Percentiles rank a stretch among this genome's conserved stretches.
Conservation (phyloP, 2,113 vertebrate genomes). For the Otis tarda region DNA sequence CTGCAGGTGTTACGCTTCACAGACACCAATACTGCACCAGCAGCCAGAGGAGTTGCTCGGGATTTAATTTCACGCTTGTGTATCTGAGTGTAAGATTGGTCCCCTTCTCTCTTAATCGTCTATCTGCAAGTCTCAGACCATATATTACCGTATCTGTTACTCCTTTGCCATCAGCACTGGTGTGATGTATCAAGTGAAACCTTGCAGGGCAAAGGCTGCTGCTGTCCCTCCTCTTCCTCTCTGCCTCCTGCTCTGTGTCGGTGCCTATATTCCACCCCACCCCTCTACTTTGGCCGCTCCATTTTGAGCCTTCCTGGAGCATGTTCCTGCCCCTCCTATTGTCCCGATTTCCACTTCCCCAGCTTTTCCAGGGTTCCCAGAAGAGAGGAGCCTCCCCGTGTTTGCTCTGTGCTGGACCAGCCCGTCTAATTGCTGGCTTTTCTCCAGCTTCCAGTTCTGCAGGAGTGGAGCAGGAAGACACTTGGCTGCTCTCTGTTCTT, state of each 20-base stretch:
- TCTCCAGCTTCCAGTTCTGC: neutral
- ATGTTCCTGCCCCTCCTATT: neutral
- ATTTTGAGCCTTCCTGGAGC: neutral
- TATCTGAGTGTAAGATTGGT: neutral
- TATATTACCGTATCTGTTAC: neutral
- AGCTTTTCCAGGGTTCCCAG: neutral
- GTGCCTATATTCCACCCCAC: neutral
- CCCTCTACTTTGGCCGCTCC: neutral
- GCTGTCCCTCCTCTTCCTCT: neutral
- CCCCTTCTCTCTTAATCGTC: neutral
- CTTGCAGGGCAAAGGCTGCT: neutral
- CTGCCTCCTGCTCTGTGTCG: too few relatives aligned
- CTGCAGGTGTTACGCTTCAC: neutral
- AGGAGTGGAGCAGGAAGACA: neutral
- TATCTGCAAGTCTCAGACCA: neutral
- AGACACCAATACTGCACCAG: neutral
- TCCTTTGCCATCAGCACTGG: neutral
- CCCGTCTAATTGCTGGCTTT: neutral
- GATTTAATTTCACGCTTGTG: conserved; percentile 16
- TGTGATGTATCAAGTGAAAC: neutral
- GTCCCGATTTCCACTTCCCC: neutral
- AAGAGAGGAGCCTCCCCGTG: neutral
- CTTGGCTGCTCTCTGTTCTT: neutral
- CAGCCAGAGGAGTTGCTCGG: neutral
- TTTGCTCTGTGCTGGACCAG: neutral